Base-by-base conservation (phyloP, 2,888 invertebrate genomes). In the Odontocerum albicorne region DNA sequence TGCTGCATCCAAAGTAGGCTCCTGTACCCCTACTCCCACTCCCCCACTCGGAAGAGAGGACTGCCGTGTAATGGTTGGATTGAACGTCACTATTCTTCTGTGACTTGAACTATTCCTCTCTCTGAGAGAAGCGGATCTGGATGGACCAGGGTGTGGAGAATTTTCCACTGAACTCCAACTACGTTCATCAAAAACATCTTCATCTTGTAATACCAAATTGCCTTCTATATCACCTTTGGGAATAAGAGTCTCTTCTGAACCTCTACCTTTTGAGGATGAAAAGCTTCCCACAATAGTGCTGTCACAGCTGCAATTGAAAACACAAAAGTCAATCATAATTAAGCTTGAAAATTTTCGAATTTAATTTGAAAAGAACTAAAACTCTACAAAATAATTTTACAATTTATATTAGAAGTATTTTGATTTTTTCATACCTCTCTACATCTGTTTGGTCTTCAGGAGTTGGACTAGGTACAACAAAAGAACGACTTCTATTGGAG, bases 1-100 rank as follows among this genome's bases (percentile, higher is more conserved):
- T 10, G 42, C 40, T 13, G 36, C 15, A 4, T 35, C 22, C 19
- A 38, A 33, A 13, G 8, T 22, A 20, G 55, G 42, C 63, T 84
- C 84, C 1, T 80, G 80, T 27, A 82, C 71, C 64, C 84, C 85
- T 10, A 67, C 64, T 16, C 42, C 50, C 0, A 85, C 84, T 53
- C 84, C 83, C 15, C 85, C 87, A 66, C 89, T 89, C 1, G 91
- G 91, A 62, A 91, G 71, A 4, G 90, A 91, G 43, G 86, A 85
- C 79, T 91, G 91, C 8, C 88, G 79, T 66, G 71, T 73, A 54
- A 76, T 73, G 15, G 66, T 63, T 33, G 68, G 61, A 61, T 62
- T 72, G 58, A 72, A 74, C 16, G 73, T 68, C 0, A 75, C 65
- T 16, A 64, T 65, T 16, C 67, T 63, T 47, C 62, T 64, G 56